phyloP scores from a whole-genome alignment of 2,797 vertebrate species.

The Karalla daura region DNA sequence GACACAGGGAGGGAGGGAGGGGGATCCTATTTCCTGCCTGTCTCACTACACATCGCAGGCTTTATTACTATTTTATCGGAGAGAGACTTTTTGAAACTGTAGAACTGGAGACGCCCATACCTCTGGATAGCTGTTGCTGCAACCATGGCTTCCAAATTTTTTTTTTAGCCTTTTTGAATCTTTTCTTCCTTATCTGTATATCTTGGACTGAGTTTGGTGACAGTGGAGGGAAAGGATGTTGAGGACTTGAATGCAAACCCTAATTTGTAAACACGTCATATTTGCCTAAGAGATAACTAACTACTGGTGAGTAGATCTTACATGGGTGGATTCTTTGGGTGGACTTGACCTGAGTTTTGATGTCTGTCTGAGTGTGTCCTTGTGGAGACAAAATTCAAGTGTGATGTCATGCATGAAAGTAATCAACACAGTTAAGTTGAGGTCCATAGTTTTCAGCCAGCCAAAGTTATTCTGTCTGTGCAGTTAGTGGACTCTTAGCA shows the following conservation, averaged over 20 bases:
- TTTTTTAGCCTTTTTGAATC: neutral
- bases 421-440: neutral
- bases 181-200: neutral
- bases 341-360: conserved; percentile 19
- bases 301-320: conserved; percentile 71
- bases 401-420: neutral
- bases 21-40: conserved; percentile 50
- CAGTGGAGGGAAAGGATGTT: conserved; percentile 28
- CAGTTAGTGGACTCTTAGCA: conserved; percentile 11
- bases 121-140: conserved; percentile 32
- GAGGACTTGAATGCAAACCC: conserved; percentile 30
- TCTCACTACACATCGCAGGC: conserved; percentile 1
- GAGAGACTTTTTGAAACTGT: conserved; percentile 32
- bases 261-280: conserved; percentile 26
- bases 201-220: conserved; percentile 31
- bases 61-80: conserved; percentile 23
- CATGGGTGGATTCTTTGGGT: conserved; percentile 13
- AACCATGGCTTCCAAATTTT: conserved; percentile 6
- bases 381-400: neutral
- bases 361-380: neutral
- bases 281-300: conserved; percentile 31
- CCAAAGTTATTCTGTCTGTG: conserved; percentile 3
- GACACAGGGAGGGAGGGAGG: no score
- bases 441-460: neutral
- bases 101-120: conserved; percentile 26